These are phyloP conservation scores for Pollenia angustigena DNA, from an alignment of 2,888 invertebrate genomes.

Conservation along the genomic window DNA sequence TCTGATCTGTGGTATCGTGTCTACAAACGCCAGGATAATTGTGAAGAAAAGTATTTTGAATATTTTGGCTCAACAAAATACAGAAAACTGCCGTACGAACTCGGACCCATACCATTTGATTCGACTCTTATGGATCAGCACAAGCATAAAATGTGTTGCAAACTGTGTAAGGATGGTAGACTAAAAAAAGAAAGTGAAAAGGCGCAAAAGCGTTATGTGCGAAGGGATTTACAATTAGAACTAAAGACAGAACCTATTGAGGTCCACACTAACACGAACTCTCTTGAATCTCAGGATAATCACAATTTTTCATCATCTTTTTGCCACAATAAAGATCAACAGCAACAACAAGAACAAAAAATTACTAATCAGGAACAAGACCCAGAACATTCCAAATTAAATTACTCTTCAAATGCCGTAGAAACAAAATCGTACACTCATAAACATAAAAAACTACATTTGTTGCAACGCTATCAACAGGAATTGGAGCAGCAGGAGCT, in stretches of 20 bases:
- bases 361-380: conserved; percentile 8
- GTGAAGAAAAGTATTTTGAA: conserved; percentile 87
- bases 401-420: conserved; percentile 31
- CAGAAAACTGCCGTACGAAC: conserved; percentile 89
- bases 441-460: conserved; percentile 80
- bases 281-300: conserved; percentile 42
- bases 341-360: neutral
- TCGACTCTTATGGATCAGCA: conserved; percentile 83
- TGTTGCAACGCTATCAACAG: conserved; percentile 80
- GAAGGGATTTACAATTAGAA: conserved; percentile 44
- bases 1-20: conserved; percentile 92
- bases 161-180: conserved; percentile 84
- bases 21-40: conserved; percentile 90
- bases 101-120: conserved; percentile 87
- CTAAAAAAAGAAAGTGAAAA: conserved; percentile 61
- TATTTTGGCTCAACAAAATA: conserved; percentile 83
- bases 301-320: conserved; percentile 41
- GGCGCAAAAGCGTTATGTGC: conserved; percentile 37
- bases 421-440: conserved; percentile 74
- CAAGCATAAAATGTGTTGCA: conserved; percentile 80
- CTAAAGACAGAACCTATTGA: conserved; percentile 30
- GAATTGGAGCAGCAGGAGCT: conserved; percentile 78
- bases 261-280: conserved; percentile 11
- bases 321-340: conserved; percentile 29
- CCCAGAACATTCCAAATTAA: conserved; percentile 71